A percentile compares a stretch with the other conserved stretches of the same genome.
These are phyloP conservation scores for Ptychobarbus kaznakovi DNA, from an alignment of 2,797 vertebrate species.

Conservation along the genomic window DNA sequence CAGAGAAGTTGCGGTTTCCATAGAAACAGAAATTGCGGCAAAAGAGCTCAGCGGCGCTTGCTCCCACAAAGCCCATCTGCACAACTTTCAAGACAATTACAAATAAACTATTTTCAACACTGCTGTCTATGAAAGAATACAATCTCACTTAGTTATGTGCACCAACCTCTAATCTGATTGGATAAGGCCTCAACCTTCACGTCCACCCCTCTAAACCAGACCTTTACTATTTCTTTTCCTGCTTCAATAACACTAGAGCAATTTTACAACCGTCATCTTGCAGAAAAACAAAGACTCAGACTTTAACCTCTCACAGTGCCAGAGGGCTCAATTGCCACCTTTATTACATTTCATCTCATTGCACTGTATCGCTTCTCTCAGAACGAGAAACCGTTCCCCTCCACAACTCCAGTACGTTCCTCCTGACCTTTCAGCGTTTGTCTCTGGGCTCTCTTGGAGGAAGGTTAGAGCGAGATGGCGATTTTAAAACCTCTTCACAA, in stretches of 20 bases:
- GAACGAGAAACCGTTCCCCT: slow-evolving; percentile 39
- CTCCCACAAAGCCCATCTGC: neutral
- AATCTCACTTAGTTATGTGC: neutral
- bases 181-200: neutral
- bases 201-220: slow-evolving; percentile 11
- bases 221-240: slow-evolving; percentile 5
- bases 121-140: neutral
- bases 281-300: slow-evolving; percentile 38
- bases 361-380: slow-evolving; percentile 20
- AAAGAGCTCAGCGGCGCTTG: slow-evolving; percentile 7
- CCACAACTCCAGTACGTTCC: slow-evolving; percentile 46
- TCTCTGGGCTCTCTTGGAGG: slow-evolving; percentile 47
- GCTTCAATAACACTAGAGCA: neutral
- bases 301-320: slow-evolving; percentile 27
- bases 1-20: slow-evolving; percentile 26
- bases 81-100: slow-evolving; percentile 9
- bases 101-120: slow-evolving; percentile 4
- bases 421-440: slow-evolving; percentile 25
- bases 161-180: slow-evolving; percentile 30
- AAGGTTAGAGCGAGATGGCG: slow-evolving; percentile 36
- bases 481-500: slow-evolving; percentile 49
- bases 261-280: slow-evolving; percentile 38
- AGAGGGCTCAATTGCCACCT: slow-evolving; percentile 38
- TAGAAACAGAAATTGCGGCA: slow-evolving; percentile 35
- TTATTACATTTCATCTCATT: slow-evolving; percentile 51